Evolutionary conservation across 2,797 vertebrate species (phyloP), one percentile per base, ranked within the genome.

Genomic region (Propithecus deckenii): DNA sequence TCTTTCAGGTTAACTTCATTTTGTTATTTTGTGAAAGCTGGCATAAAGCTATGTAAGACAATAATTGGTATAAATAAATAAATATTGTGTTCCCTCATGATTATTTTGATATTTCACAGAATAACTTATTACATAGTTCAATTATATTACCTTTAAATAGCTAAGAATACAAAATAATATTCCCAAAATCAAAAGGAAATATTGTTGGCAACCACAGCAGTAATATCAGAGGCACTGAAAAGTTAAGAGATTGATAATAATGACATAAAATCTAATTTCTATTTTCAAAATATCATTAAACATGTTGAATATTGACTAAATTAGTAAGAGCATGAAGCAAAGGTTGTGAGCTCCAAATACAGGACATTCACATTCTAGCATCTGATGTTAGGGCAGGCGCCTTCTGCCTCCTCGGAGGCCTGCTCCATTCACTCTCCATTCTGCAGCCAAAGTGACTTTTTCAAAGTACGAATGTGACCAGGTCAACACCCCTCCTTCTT

Each of bases 361-460:
- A 18, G 75, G 61, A 61, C 1, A 17, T 52, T 63, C 8, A 43
- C 32, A 55, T 38, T 50, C 20, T 46, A n/a, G 28, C 17, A 10
- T 23, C 22, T 0, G 2, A 12, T 3, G 0, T 35, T 5, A 25
- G 13, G 25, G 17, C 4, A 28, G 12, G 0, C 2, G 14, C 11
- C 25, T 55, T 57, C 61, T 9, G 32, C 25, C 4, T n/a, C 38
- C 67, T 13, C 46, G 35, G 13, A 7, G 10, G 9, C 8, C 43
- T 10, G 9, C 6, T 55, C n/a, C 63, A 32, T 5, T 32, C 6
- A 13, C 15, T 89, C 35, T 59, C n/a, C 25, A 4, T 15, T 50
- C 22, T 41, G 17, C 6, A 79, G 41, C 23, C 41, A n/a, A 63
- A 30, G 17, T 48, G 75, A 12, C 28, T 18, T 32, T 78, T 69